Percentiles rank a stretch among this genome's conserved stretches.
These are phyloP conservation scores for Aporophyla nigra DNA, from an alignment of 2,888 invertebrate genomes.

Conservation along the genomic window DNA sequence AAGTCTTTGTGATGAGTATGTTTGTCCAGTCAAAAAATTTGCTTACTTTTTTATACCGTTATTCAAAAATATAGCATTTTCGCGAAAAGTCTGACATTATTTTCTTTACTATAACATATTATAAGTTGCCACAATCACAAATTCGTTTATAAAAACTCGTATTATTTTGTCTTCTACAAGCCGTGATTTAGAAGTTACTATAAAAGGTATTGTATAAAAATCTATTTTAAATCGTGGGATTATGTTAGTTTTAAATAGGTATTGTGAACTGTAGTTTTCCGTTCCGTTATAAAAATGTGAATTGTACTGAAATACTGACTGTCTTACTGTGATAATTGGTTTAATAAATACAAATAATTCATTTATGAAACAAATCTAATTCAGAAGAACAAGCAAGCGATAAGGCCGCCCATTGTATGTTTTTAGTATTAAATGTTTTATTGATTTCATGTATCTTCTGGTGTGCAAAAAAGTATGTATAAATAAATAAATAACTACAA, in stretches of 20 bases:
- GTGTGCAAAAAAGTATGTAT: too few species aligned
- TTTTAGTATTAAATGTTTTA: too few species aligned
- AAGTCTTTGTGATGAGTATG: background rate
- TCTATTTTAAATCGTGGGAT: slow-evolving; percentile 28
- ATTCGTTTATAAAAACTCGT: slow-evolving; percentile 26
- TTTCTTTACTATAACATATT: background rate
- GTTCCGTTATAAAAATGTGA: background rate
- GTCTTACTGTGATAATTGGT: background rate
- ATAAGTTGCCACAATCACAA: background rate
- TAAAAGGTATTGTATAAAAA: slow-evolving; percentile 43
- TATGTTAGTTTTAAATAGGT: slow-evolving; percentile 7
- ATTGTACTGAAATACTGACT: slow-evolving; percentile 29
- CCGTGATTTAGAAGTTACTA: slow-evolving; percentile 14
- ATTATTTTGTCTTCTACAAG: slow-evolving; percentile 26
- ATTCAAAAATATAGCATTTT: background rate
- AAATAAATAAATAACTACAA: too few species aligned
- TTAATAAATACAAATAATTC: background rate
- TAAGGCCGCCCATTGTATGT: too few species aligned
- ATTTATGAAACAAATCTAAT: too few species aligned
- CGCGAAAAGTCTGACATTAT: background rate
- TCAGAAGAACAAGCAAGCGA: too few species aligned
- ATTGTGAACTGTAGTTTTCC: background rate
- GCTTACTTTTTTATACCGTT: background rate
- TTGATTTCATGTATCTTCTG: too few species aligned
- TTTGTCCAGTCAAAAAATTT: background rate